These are phyloP conservation scores for Gastrophysa polygoni DNA, from an alignment of 2,888 invertebrate species.

Conservation along the genomic window DNA sequence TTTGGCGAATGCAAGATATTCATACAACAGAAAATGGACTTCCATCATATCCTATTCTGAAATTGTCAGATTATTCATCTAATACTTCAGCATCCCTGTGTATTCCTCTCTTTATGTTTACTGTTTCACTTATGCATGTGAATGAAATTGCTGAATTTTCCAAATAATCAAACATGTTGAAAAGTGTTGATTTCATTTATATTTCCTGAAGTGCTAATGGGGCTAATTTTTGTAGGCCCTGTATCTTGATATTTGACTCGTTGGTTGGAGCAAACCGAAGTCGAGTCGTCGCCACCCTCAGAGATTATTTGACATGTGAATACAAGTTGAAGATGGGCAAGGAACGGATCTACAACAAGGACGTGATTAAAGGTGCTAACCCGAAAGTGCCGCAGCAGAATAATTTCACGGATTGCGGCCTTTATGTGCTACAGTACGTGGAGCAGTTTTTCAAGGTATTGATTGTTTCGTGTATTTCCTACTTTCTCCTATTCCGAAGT, in stretches of 20 bases:
- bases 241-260: constrained; percentile 95
- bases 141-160: too few species aligned
- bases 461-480: too few species aligned
- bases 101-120: too few species aligned
- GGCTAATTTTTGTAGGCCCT: constrained; percentile 70
- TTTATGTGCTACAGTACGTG: constrained; percentile 94
- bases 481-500: neutral
- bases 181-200: too few species aligned
- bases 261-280: constrained; percentile 81
- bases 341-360: constrained; percentile 76
- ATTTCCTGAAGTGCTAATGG: too few species aligned
- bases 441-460: constrained; percentile 91
- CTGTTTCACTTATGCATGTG: too few species aligned
- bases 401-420: constrained; percentile 96
- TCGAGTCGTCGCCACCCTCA: constrained; percentile 84
- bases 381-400: constrained; percentile 97
- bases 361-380: constrained; percentile 83
- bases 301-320: constrained; percentile 91
- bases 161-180: too few species aligned
- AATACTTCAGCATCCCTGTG: too few species aligned
- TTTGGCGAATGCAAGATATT: too few species aligned
- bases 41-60: too few species aligned
- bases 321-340: constrained; percentile 72
- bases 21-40: too few species aligned
- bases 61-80: too few species aligned